These are phyloP conservation scores for Turritopsis rubra DNA, from an alignment of 30 jellyfish, hydroid and myxozoan species.

Conservation along the genomic window DNA sequence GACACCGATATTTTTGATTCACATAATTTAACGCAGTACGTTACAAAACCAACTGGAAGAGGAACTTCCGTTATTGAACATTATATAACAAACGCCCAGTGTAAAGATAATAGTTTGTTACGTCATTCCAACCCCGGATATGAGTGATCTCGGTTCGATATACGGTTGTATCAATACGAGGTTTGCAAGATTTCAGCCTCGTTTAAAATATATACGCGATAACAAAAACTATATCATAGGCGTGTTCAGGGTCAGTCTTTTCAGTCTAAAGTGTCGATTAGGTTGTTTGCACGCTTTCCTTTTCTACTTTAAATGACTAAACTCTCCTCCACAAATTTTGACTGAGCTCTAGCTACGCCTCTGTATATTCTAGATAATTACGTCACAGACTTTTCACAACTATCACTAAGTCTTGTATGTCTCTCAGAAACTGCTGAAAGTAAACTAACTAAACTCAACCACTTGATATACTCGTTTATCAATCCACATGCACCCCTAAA, in stretches of 20 bases:
- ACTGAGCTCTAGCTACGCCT: too few species aligned
- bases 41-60: constrained; percentile 37
- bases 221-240: constrained; percentile 21
- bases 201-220: constrained; percentile 25
- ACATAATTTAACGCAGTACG: constrained; percentile 23
- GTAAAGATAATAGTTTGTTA: constrained; percentile 10
- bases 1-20: background rate
- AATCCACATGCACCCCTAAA: constrained; percentile 67
- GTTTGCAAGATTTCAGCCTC: constrained; percentile 20
- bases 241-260: too few species aligned
- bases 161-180: constrained; percentile 27
- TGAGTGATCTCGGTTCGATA: constrained; percentile 35
- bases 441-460: constrained; percentile 38
- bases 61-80: constrained; percentile 11
- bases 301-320: too few species aligned
- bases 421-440: constrained; percentile 40
- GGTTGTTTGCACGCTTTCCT: too few species aligned
- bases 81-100: constrained; percentile 35
- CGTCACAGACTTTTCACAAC: constrained; percentile 36
- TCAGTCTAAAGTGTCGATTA: too few species aligned
- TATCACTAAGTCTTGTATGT: constrained; percentile 45
- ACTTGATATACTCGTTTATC: constrained; percentile 34
- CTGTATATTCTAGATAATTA: too few species aligned
- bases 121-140: constrained; percentile 33
- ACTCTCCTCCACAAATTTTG: too few species aligned